Evolutionary conservation across 2,113 vertebrate species (phyloP).

Genomic region (Vidua macroura): DNA sequence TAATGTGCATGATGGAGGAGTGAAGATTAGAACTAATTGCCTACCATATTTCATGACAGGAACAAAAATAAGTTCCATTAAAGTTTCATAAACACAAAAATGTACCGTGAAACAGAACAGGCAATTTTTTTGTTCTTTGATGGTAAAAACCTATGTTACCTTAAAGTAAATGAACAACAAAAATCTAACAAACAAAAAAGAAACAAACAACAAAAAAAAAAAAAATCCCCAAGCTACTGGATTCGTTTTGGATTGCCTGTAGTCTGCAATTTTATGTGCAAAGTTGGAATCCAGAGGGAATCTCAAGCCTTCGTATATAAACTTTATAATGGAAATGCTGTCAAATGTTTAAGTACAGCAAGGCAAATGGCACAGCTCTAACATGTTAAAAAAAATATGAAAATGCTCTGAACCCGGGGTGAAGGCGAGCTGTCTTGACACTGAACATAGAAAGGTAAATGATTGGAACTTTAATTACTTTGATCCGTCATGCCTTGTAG

Average conservation of each 20-base stretch:
- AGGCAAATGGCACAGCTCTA: conserved; percentile 47
- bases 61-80: background rate
- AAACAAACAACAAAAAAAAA: background rate
- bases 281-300: conserved; percentile 28
- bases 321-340: conserved; percentile 60
- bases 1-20: background rate
- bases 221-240: background rate
- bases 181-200: background rate
- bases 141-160: background rate
- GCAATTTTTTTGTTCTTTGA: background rate
- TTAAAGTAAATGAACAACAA: background rate
- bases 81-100: background rate
- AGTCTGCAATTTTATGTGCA: background rate
- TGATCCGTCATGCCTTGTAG: conserved; percentile 91
- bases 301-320: background rate
- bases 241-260: background rate
- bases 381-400: conserved; percentile 62
- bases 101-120: background rate
- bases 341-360: conserved; percentile 46
- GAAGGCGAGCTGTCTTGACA: conserved; percentile 83
- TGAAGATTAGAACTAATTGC: background rate
- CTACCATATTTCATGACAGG: background rate
- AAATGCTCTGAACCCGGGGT: conserved; percentile 68
- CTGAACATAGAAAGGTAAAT: conserved; percentile 90
- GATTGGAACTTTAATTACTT: conserved; percentile 98